Evolutionary conservation across 2,888 invertebrate species (phyloP), one percentile per base, ranked within the genome.

Genomic region (Lithophane semibrunnea): DNA sequence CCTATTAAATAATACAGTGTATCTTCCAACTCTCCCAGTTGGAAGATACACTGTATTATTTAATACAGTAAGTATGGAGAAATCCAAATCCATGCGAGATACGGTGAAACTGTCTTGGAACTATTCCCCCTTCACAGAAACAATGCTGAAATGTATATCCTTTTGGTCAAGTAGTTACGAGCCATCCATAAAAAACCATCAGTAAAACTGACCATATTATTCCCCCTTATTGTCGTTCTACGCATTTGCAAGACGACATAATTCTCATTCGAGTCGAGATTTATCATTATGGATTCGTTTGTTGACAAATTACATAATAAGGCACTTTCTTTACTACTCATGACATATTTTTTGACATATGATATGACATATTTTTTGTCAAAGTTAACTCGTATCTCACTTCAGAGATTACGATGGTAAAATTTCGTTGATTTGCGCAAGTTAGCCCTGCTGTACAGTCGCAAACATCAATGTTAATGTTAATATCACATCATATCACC

Each of bases 401-500:
- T 0, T 52, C 9, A 64, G 13, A 29, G 8, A 61, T 52, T 8
- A 8, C 0, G 2, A 9, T 9, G 2, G 8, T 0, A 56, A 58
- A 16, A 4, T 44, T 10, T 77, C 18, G 44, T 60, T 42, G 1
- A 2, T 29, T 10, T 7, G 7, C 24, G 8, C 21, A n/a, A 18
- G 49, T 18, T 5, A 52, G 8, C 18, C 3, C 52, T 18, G 0
- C 52, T 8, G 21, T 68, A 73, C 24, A 61, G 21, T 73, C 61
- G 66, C 68, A 49, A 80, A 82, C 75, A 89, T 86, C 87, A 86
- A 82, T 77, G 79, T 68, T 77, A 82, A 81, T 86, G 78, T 69
- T 80, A 82, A 85, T 85, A 86, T 88, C 87, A 86, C 87, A 87
- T 89, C 86, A 86, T 86, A 86, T 90, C 81, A 81, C 79, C 79